phyloP scores from a whole-genome alignment of 2,113 vertebrate genomes.

The Lophius piscatorius region DNA sequence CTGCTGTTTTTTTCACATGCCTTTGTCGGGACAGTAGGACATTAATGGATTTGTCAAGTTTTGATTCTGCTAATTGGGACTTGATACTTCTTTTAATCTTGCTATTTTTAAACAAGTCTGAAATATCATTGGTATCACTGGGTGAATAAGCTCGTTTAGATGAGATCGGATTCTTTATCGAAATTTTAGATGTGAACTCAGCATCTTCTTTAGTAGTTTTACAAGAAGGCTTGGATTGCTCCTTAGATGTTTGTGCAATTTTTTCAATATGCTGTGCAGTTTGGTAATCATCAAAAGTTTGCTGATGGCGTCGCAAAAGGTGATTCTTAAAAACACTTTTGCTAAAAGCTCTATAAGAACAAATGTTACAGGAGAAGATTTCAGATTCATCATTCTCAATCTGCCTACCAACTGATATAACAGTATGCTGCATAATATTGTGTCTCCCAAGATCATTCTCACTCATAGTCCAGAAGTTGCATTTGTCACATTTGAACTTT shows the following conservation, averaged over 20 bases:
- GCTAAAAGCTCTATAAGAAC: slow-evolving; percentile 88
- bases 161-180: slow-evolving; percentile 58
- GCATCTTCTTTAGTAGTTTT: slow-evolving; percentile 56
- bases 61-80: slow-evolving; percentile 84
- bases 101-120: slow-evolving; percentile 86
- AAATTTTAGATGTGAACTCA: slow-evolving; percentile 69
- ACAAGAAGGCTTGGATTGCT: slow-evolving; percentile 25
- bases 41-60: slow-evolving; percentile 86
- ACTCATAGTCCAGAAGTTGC: slow-evolving; percentile 89
- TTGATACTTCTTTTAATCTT: slow-evolving; percentile 86
- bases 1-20: slow-evolving; percentile 77
- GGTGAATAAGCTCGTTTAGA: slow-evolving; percentile 56
- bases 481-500: slow-evolving; percentile 91
- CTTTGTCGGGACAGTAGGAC: slow-evolving; percentile 84
- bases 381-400: slow-evolving; percentile 30
- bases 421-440: slow-evolving; percentile 85
- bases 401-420: slow-evolving; percentile 59
- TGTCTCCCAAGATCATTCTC: slow-evolving; percentile 89
- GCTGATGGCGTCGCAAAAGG: slow-evolving; percentile 85
- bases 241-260: slow-evolving; percentile 38
- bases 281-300: slow-evolving; percentile 61
- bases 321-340: slow-evolving; percentile 91
- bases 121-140: slow-evolving; percentile 81
- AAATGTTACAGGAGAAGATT: slow-evolving; percentile 85
- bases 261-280: slow-evolving; percentile 33